Base-by-base conservation (phyloP, 1,140 invertebrate genomes). In the Ganaspis sp. region DNA sequence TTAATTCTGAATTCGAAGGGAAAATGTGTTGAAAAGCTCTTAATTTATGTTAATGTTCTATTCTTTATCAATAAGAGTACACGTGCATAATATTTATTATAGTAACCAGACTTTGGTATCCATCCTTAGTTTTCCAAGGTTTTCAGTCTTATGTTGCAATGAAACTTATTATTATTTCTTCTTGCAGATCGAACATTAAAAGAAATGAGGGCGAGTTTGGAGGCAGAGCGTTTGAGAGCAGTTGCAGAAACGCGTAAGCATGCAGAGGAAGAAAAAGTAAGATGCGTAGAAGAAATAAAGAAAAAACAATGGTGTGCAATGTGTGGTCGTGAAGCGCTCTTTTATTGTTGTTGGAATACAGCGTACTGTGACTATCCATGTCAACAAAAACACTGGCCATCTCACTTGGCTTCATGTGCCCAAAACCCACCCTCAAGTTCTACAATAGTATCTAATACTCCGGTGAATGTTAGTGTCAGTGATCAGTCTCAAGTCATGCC, bases 341-440 rank as follows among this genome's bases (percentile, higher is more conserved):
- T 97, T 87, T 98, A 97, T 90, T 98, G 97, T 86, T 98, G 97
- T 85, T 98, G 97, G 97, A 98, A 98, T 90, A 98, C 97, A 0
- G 95, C 96, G 38, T 98, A 98, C 87, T 98, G 97, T 89, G 95
- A 96, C 91, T 96, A 96, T 88, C 92, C 94, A 3, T 98, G 97
- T 84, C 96, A 97, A 87, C 92, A 93, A 73, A 91, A 93, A 78
- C 94, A 96, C 86, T 96, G 95, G 95, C 74, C 92, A 0, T 87
- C 87, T 9, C 95, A 95, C 85, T 93, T 90, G 84, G 80, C 86
- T 26, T 88, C 87, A 0, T 94, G 93, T 77, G 85, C 84, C 6
- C 90, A 91, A 45, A 85, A 88, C 69, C 69, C 83, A 29, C 70
- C 78, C 9, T 58, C 78, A 4, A 80, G 77, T 19, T 76, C 75